Percentiles rank a stretch among this genome's conserved stretches.
These are phyloP conservation scores for Artibeus lituratus DNA, from an alignment of 2,797 vertebrate genomes.

Conservation along the genomic window DNA sequence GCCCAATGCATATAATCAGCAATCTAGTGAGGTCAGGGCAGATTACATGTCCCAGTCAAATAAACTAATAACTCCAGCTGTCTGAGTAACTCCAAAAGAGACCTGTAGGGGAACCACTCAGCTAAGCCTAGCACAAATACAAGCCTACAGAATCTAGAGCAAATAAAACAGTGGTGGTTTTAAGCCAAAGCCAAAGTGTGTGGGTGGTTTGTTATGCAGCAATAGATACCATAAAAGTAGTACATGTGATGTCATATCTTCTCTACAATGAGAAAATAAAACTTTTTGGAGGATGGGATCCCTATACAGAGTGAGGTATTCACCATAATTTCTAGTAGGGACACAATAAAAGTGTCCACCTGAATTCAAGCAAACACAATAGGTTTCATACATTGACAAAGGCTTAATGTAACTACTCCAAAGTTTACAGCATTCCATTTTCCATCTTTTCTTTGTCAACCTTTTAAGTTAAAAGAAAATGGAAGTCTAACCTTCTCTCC, in stretches of 20 bases:
- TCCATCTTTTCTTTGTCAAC: background rate
- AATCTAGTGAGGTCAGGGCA: background rate
- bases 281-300: background rate
- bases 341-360: background rate
- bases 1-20: background rate
- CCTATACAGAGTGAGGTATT: background rate
- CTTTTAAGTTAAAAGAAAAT: background rate
- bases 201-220: background rate
- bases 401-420: background rate
- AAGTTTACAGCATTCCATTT: background rate
- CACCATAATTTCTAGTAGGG: background rate
- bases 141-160: background rate
- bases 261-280: background rate
- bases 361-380: background rate
- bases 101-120: background rate
- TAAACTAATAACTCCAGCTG: background rate
- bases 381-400: background rate
- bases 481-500: slow-evolving; percentile 3
- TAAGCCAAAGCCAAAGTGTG: background rate
- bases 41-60: background rate
- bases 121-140: background rate
- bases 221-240: background rate
- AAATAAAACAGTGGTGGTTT: background rate
- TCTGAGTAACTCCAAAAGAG: background rate
- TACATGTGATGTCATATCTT: background rate